Percentiles rank a stretch among this genome's conserved stretches.
Conservation (phyloP, 2,888 invertebrate species). For the Herminia tarsipennalis region DNA sequence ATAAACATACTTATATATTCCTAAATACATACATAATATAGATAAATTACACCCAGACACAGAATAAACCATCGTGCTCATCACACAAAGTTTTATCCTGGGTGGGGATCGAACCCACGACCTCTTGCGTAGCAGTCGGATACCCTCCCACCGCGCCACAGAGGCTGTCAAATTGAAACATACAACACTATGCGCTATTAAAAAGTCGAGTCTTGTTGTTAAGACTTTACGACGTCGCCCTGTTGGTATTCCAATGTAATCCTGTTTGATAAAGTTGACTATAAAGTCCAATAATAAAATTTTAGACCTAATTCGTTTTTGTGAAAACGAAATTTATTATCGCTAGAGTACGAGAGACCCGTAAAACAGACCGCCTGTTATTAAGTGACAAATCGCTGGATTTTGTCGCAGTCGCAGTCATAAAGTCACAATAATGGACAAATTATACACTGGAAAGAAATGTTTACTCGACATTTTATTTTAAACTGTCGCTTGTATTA, state of each 20-base stretch:
- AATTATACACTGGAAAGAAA: slow-evolving; percentile 69
- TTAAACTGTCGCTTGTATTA: slow-evolving; percentile 33
- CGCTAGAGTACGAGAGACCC: slow-evolving; percentile 55
- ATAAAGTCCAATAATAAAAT: slow-evolving; percentile 70
- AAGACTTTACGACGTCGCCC: slow-evolving; percentile 57
- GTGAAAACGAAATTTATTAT: slow-evolving; percentile 69
- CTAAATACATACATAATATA: too few species aligned
- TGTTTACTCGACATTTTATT: slow-evolving; percentile 54
- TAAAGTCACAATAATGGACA: slow-evolving; percentile 69
- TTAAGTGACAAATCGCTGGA: slow-evolving; percentile 75
- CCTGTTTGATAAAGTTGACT: slow-evolving; percentile 66
- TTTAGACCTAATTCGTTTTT: slow-evolving; percentile 71
- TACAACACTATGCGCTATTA: slow-evolving; percentile 55
- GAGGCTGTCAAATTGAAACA: too few species aligned
- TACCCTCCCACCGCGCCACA: too few species aligned
- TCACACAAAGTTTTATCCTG: too few species aligned
- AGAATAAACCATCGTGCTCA: too few species aligned
- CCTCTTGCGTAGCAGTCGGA: too few species aligned
- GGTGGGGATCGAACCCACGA: too few species aligned
- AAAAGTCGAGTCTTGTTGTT: slow-evolving; percentile 56
- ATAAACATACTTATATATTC: too few species aligned
- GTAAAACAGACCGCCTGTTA: slow-evolving; percentile 72
- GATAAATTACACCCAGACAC: too few species aligned
- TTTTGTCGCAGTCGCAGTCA: slow-evolving; percentile 65
- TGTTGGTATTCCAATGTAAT: slow-evolving; percentile 60